phyloP scores from a whole-genome alignment of 2,113 vertebrate genomes.

The Brachypodius melanocephalos region DNA sequence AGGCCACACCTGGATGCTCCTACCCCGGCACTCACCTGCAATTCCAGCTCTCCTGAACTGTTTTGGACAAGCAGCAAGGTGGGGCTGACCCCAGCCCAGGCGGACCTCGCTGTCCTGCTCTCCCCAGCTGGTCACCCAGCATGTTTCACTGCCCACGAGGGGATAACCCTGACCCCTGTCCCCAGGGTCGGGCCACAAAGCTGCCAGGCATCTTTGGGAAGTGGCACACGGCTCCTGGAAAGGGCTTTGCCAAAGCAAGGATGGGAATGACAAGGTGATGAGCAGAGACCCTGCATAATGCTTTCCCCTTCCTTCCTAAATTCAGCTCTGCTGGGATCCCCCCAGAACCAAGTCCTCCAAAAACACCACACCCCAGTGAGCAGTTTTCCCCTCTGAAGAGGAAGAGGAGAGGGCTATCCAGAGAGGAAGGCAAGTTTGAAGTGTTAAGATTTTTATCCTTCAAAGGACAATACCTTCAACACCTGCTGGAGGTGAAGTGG shows the following conservation, averaged over 20 bases:
- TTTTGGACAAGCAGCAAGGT: background rate
- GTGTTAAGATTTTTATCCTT: background rate
- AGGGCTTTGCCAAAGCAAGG: background rate
- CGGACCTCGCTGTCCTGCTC: fast-evolving
- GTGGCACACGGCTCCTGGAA: background rate
- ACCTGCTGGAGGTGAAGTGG: background rate
- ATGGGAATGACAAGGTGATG: fast-evolving
- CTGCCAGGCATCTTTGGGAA: background rate
- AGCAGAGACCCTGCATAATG: fast-evolving
- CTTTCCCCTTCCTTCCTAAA: background rate
- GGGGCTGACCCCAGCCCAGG: fast-evolving
- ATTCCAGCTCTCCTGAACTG: background rate
- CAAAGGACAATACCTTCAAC: background rate
- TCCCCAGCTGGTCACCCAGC: fast-evolving
- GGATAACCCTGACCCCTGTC: fast-evolving
- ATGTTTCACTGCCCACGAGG: fast-evolving
- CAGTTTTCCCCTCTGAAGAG: background rate
- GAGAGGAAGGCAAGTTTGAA: background rate
- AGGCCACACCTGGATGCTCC: background rate
- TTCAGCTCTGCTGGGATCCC: background rate
- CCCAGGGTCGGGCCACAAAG: fast-evolving
- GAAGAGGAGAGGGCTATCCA: background rate
- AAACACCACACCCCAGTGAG: background rate
- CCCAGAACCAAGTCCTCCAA: background rate
- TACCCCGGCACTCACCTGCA: background rate